phyloP scores from a whole-genome alignment of 2,797 vertebrate species.

The Poeciliopsis turneri region DNA sequence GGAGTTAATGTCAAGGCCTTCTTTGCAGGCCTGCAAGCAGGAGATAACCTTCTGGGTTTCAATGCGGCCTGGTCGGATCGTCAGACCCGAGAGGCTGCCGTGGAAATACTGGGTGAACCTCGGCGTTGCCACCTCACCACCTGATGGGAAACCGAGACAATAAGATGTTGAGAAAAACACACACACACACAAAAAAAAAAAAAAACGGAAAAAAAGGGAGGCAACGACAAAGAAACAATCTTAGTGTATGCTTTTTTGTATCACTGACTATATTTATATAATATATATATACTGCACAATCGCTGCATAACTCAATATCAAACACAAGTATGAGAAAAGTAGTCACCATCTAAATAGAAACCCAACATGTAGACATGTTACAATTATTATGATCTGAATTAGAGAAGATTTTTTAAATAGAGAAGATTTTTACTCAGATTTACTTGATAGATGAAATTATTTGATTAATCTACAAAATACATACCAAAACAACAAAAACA shows the following conservation, averaged over 20 bases:
- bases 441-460: not conserved
- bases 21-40: conserved; percentile 97
- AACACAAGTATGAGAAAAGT: not conserved
- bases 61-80: conserved; percentile 92
- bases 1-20: conserved; percentile 97
- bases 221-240: not conserved
- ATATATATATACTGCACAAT: too few relatives aligned
- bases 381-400: not conserved
- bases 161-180: not conserved
- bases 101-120: conserved; percentile 95
- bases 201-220: not conserved
- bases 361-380: not conserved
- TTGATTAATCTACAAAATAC: not conserved
- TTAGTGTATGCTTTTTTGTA: not conserved
- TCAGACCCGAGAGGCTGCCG: conserved; percentile 94
- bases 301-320: not conserved
- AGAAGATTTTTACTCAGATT: not conserved
- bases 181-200: not conserved
- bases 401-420: not conserved
- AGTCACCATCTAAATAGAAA: not conserved
- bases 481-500: not conserved
- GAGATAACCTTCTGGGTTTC: conserved; percentile 98
- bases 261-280: not conserved
- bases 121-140: conserved; percentile 92
- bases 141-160: conserved; percentile 64